Conservation (phyloP, 1,140 invertebrate genomes). For the Pristionchus pacificus region DNA sequence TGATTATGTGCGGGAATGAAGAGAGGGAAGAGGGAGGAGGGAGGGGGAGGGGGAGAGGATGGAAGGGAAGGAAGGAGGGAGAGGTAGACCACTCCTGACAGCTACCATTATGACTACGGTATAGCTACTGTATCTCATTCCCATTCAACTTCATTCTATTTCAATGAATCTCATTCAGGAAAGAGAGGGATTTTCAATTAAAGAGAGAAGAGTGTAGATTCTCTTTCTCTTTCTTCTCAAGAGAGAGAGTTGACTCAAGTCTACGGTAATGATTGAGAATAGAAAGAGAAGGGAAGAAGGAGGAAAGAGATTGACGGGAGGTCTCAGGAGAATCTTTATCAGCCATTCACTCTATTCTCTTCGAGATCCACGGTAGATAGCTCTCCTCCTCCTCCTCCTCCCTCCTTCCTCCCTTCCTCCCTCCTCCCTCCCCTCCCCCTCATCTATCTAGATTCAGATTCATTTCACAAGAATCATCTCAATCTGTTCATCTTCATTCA, state of each 20-base stretch:
- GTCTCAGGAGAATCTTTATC: neutral
- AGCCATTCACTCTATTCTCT: neutral
- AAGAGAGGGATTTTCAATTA: no score
- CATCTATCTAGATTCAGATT: neutral
- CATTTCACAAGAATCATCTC: neutral
- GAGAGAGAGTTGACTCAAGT: neutral
- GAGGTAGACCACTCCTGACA: neutral
- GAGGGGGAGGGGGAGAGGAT: no score
- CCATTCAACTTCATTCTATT: no score
- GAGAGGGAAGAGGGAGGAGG: no score
- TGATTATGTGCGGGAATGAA: no score
- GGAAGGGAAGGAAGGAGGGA: neutral
- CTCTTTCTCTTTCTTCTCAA: no score
- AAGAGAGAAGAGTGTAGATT: no score
- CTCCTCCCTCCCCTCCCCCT: neutral
- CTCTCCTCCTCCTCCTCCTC: neutral
- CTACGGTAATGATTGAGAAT: neutral
- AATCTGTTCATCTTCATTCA: conserved; percentile 5
- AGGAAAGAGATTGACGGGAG: neutral
- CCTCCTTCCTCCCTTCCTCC: conserved; percentile 5
- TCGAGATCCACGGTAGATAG: neutral
- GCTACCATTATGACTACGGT: neutral
- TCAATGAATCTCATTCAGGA: neutral
- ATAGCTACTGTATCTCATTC: neutral
- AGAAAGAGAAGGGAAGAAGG: neutral